A percentile compares a stretch with the other conserved stretches of the same genome.
Conservation (phyloP, 2,888 invertebrate species). For the Nephrocerus scutellatus region DNA sequence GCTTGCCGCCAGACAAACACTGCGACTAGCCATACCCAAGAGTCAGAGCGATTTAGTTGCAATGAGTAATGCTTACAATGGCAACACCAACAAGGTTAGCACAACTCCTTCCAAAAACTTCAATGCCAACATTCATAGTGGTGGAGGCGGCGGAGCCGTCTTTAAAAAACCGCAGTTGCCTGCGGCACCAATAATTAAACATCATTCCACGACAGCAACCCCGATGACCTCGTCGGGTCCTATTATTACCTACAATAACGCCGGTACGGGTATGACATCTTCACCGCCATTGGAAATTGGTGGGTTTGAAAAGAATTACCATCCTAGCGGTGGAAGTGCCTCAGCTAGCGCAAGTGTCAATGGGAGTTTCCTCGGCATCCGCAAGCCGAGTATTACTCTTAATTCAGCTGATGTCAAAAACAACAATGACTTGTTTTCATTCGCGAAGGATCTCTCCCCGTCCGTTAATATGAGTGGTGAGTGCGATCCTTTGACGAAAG, state of each 20-base stretch:
- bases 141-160: slow-evolving; percentile 1
- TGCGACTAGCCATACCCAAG: slow-evolving; percentile 45
- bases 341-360: slow-evolving; percentile 15
- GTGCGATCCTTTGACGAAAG: slow-evolving; percentile 8
- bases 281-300: slow-evolving; percentile 9
- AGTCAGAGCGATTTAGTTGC: slow-evolving; percentile 35
- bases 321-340: slow-evolving; percentile 13
- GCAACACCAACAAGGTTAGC: slow-evolving; percentile 19
- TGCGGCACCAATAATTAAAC: too few species aligned
- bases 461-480: slow-evolving; percentile 34
- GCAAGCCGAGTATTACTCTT: slow-evolving; percentile 41
- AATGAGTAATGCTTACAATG: slow-evolving; percentile 15
- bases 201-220: too few species aligned
- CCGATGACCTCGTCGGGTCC: too few species aligned
- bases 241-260: too few species aligned
- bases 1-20: slow-evolving; percentile 44
- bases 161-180: slow-evolving; percentile 18
- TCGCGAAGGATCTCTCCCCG: slow-evolving; percentile 42
- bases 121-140: slow-evolving; percentile 14
- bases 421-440: slow-evolving; percentile 42
- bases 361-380: slow-evolving; percentile 33
- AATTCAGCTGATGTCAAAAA: slow-evolving; percentile 42
- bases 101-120: slow-evolving; percentile 37
- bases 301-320: too few species aligned
- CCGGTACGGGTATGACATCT: too few species aligned